Evolutionary conservation across 2,113 vertebrate genomes (phyloP).

Genomic region (Pteropus alecto): DNA sequence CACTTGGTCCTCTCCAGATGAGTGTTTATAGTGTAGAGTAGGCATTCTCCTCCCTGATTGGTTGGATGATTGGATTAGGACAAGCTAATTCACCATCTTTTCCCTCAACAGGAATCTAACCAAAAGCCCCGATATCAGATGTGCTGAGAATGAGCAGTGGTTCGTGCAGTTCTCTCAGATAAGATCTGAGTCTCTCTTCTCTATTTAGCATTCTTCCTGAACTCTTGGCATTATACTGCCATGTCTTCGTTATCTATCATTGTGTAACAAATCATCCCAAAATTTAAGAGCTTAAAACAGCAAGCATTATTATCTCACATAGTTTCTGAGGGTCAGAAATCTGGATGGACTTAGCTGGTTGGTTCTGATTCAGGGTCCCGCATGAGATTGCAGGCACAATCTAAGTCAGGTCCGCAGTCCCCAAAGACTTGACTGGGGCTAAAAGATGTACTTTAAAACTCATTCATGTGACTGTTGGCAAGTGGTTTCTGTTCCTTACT

Average conservation of each 20-base stretch:
- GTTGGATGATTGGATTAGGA: not conserved
- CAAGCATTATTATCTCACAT: not conserved
- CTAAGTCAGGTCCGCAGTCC: not conserved
- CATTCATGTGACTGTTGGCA: not conserved
- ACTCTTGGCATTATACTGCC: not conserved
- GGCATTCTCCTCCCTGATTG: not conserved
- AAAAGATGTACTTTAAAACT: not conserved
- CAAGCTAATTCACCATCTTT: not conserved
- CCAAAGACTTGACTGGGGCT: not conserved
- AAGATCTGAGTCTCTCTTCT: not conserved
- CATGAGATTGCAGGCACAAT: not conserved
- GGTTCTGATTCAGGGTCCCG: not conserved
- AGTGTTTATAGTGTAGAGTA: not conserved
- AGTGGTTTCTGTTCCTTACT: not conserved
- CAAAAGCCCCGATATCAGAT: not conserved
- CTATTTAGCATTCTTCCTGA: not conserved
- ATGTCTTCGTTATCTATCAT: not conserved
- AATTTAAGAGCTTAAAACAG: not conserved
- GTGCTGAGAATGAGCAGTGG: not conserved
- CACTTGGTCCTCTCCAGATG: not conserved
- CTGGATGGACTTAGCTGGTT: not conserved
- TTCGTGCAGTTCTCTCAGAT: no score
- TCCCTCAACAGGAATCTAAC: not conserved
- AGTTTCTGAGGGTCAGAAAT: not conserved
- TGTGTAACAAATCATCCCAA: not conserved